These are phyloP conservation scores for Morone saxatilis DNA, from an alignment of 2,113 vertebrate species.

Conservation along the genomic window DNA sequence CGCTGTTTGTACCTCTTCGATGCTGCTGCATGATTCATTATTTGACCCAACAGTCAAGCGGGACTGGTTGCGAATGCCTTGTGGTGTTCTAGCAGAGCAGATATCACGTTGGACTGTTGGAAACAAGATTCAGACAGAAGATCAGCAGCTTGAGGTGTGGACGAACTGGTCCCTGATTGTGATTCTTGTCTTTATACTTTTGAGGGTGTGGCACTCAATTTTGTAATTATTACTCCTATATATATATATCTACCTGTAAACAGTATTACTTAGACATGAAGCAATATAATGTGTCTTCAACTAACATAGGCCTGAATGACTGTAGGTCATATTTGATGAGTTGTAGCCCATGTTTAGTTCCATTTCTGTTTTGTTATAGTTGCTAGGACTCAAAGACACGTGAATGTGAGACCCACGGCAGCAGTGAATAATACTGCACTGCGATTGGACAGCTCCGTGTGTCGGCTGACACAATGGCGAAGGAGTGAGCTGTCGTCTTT, in stretches of 20 bases:
- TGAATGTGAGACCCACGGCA: constrained; percentile 86
- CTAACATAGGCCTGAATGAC: constrained; percentile 27
- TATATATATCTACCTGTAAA: constrained; percentile 1
- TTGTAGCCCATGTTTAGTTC: constrained; percentile 43
- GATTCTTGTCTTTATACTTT: constrained; percentile 11
- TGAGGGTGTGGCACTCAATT: neutral
- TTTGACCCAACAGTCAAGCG: neutral
- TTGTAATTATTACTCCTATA: neutral
- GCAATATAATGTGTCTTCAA: neutral
- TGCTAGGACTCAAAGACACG: constrained; percentile 71
- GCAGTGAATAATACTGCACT: constrained; percentile 87
- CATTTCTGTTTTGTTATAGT: constrained; percentile 56
- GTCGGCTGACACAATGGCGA: constrained; percentile 80
- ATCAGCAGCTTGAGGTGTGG: neutral
- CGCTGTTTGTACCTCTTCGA: neutral
- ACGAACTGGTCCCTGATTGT: neutral
- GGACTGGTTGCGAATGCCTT: constrained; percentile 16
- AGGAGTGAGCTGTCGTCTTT: constrained; percentile 87
- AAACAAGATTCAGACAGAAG: neutral
- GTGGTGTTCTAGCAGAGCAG: constrained; percentile 16
- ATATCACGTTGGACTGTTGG: constrained; percentile 1
- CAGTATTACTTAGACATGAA: neutral
- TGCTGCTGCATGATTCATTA: neutral
- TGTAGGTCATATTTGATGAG: constrained; percentile 25
- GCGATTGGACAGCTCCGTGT: constrained; percentile 86